phyloP scores from a whole-genome alignment of 2,113 vertebrate species.

The Stigmatopora nigra region DNA sequence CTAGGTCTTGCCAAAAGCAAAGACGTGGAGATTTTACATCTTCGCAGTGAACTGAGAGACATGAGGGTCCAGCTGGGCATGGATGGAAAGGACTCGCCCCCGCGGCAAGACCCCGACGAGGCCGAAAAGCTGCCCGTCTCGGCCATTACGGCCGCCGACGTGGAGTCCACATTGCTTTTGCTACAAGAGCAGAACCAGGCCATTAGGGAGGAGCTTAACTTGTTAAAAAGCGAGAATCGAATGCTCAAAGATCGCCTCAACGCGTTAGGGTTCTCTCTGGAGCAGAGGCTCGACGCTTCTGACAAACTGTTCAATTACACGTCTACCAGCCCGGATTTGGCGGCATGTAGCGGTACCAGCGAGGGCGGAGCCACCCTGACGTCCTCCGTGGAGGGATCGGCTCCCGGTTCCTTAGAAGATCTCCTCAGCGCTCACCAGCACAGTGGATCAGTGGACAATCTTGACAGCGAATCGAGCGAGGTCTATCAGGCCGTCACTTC shows the following conservation, averaged over 20 bases:
- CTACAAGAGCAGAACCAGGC: slow-evolving; percentile 87
- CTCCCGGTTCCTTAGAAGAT: slow-evolving; percentile 88
- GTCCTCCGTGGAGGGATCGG: slow-evolving; percentile 88
- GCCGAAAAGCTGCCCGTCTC: slow-evolving; percentile 73
- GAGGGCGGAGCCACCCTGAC: slow-evolving; percentile 81
- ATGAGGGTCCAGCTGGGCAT: slow-evolving; percentile 85
- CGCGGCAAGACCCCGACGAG: slow-evolving; percentile 61
- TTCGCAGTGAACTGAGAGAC: slow-evolving; percentile 80
- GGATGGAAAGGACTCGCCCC: slow-evolving; percentile 62
- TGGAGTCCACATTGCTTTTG: slow-evolving; percentile 81
- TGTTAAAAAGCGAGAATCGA: slow-evolving; percentile 89
- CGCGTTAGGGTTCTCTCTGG: slow-evolving; percentile 87
- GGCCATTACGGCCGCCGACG: slow-evolving; percentile 75
- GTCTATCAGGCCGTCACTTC: slow-evolving; percentile 91
- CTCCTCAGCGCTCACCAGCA: slow-evolving; percentile 83
- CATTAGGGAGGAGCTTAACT: slow-evolving; percentile 84
- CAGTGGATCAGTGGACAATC: slow-evolving; percentile 86
- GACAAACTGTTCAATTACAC: slow-evolving; percentile 84
- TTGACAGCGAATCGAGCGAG: slow-evolving; percentile 92
- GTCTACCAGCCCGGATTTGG: slow-evolving; percentile 79
- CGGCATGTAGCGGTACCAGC: slow-evolving; percentile 71
- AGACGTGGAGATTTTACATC: slow-evolving; percentile 85
- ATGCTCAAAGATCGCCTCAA: slow-evolving; percentile 93
- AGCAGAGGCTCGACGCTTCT: slow-evolving; percentile 80
- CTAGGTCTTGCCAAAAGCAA: slow-evolving; percentile 84